These are phyloP conservation scores for Tinea semifulvella DNA, from an alignment of 2,888 invertebrate species.

Conservation along the genomic window DNA sequence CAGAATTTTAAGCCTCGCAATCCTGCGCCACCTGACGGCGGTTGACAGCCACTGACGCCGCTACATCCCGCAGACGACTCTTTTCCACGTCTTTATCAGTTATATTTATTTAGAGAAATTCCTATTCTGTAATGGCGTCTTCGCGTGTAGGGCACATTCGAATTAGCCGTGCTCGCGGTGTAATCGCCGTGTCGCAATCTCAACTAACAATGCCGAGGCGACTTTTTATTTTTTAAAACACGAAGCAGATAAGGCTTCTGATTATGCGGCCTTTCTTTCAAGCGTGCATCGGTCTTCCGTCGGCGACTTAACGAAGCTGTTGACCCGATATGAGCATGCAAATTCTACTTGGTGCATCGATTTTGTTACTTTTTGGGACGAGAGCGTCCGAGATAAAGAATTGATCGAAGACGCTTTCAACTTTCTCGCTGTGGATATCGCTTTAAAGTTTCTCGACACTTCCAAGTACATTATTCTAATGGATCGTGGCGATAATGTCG, in stretches of 20 bases:
- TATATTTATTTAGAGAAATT: constrained; percentile 6
- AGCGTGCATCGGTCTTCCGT: constrained; percentile 34
- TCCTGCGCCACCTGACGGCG: constrained; percentile 16
- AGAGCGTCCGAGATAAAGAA: constrained; percentile 31
- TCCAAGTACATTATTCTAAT: constrained; percentile 48
- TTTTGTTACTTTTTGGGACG: constrained; percentile 16
- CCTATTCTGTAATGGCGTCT: constrained; percentile 32
- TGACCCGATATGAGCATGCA: constrained; percentile 16
- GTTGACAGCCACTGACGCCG: constrained; percentile 25
- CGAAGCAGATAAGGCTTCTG: constrained; percentile 35
- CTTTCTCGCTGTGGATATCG: constrained; percentile 23
- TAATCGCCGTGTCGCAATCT: constrained; percentile 47
- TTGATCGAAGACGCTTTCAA: constrained; percentile 44
- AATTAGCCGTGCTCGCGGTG: constrained; percentile 40
- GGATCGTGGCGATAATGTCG: constrained; percentile 23
- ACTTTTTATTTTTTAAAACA: constrained; percentile 30
- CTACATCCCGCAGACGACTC: constrained; percentile 2
- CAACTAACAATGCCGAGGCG: constrained; percentile 40
- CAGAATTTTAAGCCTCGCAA: constrained; percentile 35
- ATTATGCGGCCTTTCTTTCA: constrained; percentile 31
- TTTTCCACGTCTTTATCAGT: constrained; percentile 13
- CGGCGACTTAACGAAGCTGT: constrained; percentile 18
- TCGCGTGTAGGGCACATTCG: constrained; percentile 41
- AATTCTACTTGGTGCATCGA: constrained; percentile 13
- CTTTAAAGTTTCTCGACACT: constrained; percentile 36